Evolutionary conservation across 2,797 vertebrate species (phyloP).

Genomic region (Hippopotamyrus pictus): DNA sequence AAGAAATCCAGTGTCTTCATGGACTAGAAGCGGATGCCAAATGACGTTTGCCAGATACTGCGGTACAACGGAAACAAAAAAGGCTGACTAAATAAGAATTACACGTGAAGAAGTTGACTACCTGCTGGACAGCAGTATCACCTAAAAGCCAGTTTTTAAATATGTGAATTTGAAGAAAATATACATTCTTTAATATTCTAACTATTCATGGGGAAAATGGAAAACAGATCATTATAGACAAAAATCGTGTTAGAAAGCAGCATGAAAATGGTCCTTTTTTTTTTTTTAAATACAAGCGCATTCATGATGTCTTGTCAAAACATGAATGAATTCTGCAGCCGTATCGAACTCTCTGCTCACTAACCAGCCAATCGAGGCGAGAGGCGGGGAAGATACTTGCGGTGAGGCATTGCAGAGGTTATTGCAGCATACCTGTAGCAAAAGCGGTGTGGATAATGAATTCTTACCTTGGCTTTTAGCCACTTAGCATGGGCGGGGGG

Average conservation of each 20-base stretch:
- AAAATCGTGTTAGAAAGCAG: neutral
- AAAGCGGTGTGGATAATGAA: constrained; percentile 65
- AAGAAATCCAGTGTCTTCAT: neutral
- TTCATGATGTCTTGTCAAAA: neutral
- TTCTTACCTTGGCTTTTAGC: constrained; percentile 99
- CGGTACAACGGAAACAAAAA: neutral
- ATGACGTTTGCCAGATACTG: neutral
- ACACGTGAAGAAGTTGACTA: neutral
- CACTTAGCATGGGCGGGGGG: constrained; percentile 70
- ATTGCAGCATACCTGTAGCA: constrained; percentile 31
- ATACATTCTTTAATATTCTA: neutral
- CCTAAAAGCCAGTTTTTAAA: neutral
- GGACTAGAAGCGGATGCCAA: neutral
- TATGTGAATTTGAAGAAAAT: neutral
- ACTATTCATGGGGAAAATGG: neutral
- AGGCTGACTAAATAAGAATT: too few species aligned
- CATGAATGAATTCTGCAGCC: neutral
- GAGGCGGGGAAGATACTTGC: constrained; percentile 40
- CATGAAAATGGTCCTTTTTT: neutral
- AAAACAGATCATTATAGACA: neutral
- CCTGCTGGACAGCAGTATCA: neutral
- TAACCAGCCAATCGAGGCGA: constrained; percentile 41
- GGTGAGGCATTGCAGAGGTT: constrained; percentile 32
- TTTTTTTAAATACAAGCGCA: neutral
- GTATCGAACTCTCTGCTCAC: too few species aligned